Conservation (phyloP, 2,888 invertebrate genomes). For the Zygogramma bicolorata region DNA sequence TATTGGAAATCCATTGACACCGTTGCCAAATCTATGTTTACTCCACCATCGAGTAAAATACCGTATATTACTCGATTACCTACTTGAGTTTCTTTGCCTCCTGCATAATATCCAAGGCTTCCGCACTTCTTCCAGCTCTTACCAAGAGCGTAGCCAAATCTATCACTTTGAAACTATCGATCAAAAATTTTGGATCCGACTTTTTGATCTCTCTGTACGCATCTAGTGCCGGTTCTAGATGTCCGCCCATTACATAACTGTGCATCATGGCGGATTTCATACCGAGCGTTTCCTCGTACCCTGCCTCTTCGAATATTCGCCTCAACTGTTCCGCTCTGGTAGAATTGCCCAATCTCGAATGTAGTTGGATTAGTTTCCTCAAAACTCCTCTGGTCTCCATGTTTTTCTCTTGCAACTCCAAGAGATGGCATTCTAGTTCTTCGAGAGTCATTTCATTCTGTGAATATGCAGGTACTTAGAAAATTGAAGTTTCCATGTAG, state of each 20-base stretch:
- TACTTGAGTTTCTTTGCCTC: conserved; percentile 60
- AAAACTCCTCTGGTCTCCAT: conserved; percentile 77
- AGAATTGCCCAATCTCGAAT: conserved; percentile 71
- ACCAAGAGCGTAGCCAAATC: conserved; percentile 74
- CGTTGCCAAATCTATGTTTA: no score
- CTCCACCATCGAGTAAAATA: no score
- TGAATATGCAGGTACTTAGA: conserved; percentile 38
- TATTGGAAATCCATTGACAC: no score
- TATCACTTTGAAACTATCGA: conserved; percentile 77
- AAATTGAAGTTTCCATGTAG: background rate
- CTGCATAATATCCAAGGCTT: conserved; percentile 68
- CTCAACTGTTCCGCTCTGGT: conserved; percentile 69
- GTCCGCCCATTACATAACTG: conserved; percentile 71
- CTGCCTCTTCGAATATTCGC: conserved; percentile 37
- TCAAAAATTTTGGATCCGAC: conserved; percentile 69
- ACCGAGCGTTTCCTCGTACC: conserved; percentile 63
- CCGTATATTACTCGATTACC: conserved; percentile 13
- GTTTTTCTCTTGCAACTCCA: conserved; percentile 75
- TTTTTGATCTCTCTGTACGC: conserved; percentile 70
- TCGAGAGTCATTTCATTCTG: conserved; percentile 74
- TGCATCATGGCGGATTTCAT: conserved; percentile 77
- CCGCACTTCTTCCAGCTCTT: conserved; percentile 65
- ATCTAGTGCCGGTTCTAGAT: conserved; percentile 70
- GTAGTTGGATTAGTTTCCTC: conserved; percentile 72
- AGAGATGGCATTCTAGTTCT: conserved; percentile 74